Base-by-base conservation (phyloP, 1,140 invertebrate species). In the Heterodera schachtii region DNA sequence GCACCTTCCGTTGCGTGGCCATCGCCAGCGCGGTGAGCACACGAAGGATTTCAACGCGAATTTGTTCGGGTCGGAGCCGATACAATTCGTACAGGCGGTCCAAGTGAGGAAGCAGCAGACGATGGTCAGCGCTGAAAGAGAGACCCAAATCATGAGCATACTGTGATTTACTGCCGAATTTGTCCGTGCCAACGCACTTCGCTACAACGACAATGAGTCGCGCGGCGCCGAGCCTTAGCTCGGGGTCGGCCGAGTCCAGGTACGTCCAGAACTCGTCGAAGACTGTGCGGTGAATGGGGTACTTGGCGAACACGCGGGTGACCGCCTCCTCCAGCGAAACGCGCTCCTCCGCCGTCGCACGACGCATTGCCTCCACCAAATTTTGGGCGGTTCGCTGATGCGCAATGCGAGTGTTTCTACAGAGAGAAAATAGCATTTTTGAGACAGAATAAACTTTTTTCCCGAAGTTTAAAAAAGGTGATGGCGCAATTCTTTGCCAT, bases 261-360 rank as follows among this genome's bases (percentile, higher is more conserved):
- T 69, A 64, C 7, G 73, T 52, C 79, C 81, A 82, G 82, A 82
- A 44, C 16, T 70, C 64, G 13, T 84, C 81, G 41, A 82, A 13
- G 2, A 82, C n/a, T 31, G 47, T 43, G 8, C 43, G 0, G 57
- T 16, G 21, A 13, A 82, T 43, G 21, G 60, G 60, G 21, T 84
- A 41, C 44, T 82, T 82, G 6, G 13, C 1, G 43, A 82, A 71
- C 31, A 83, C 49, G 11, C 31, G 67, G 19, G 69, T 41, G 41
- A 82, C 43, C 8, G 81, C 80, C 82, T 82, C 81, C 43, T 83
- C 81, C 41, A 82, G 79, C 21, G 81, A 82, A 31, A 82, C 66
- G 52, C 46, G 43, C 21, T 82, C 81, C 44, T 82, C 82, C 0
- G 71, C 83, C 64, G 31, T 82, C 4, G 49, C 64, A 43, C 82